phyloP scores from a whole-genome alignment of 2,888 invertebrate genomes.

The Erebia palarica region DNA sequence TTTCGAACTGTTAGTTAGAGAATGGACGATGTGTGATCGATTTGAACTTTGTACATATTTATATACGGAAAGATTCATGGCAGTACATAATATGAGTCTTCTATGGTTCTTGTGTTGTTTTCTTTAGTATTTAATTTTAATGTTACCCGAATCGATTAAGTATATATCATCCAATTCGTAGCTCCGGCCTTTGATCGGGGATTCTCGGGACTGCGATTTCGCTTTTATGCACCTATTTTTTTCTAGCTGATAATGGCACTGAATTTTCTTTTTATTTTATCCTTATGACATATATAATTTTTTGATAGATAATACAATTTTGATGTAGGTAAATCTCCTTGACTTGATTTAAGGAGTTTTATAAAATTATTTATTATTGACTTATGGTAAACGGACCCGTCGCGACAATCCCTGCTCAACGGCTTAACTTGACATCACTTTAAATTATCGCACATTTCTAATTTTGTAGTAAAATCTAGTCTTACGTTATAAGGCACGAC shows the following conservation, averaged over 20 bases:
- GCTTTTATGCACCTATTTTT: slow-evolving; percentile 26
- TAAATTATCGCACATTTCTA: slow-evolving; percentile 64
- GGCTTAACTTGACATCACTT: slow-evolving; percentile 48
- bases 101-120: slow-evolving; percentile 9
- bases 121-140: slow-evolving; percentile 49
- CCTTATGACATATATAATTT: slow-evolving; percentile 24
- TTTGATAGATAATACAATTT: slow-evolving; percentile 16
- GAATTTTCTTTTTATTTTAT: slow-evolving; percentile 30
- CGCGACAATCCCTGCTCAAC: slow-evolving; percentile 40
- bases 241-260: slow-evolving; percentile 26
- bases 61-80: slow-evolving; percentile 7
- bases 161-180: slow-evolving; percentile 25
- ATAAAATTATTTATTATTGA: slow-evolving; percentile 25
- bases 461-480: slow-evolving; percentile 80
- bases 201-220: slow-evolving; percentile 38
- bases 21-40: slow-evolving; percentile 5
- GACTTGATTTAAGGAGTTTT: slow-evolving; percentile 20
- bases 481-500: slow-evolving; percentile 76
- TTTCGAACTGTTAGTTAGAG: slow-evolving; percentile 19
- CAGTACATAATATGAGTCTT: slow-evolving; percentile 17
- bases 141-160: slow-evolving; percentile 51
- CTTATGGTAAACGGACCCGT: slow-evolving; percentile 29
- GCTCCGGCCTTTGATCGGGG: slow-evolving; percentile 39
- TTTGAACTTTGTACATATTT: slow-evolving; percentile 15
- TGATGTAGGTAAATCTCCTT: slow-evolving; percentile 20